These are phyloP conservation scores for Diachasma alloeum DNA, from an alignment of 1,140 invertebrate species.

Conservation along the genomic window DNA sequence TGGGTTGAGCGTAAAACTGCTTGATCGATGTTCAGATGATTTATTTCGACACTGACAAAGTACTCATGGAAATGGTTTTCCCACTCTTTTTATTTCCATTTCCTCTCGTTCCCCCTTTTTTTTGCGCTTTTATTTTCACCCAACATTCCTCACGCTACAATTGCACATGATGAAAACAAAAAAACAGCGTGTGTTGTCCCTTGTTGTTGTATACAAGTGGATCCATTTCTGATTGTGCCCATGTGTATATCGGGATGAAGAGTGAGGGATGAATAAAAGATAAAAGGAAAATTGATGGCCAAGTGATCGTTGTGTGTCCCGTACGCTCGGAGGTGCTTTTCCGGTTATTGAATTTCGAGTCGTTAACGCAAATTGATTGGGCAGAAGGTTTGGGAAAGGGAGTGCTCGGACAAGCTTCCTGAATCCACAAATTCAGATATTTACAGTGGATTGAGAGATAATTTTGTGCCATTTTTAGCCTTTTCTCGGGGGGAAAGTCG, in stretches of 20 bases:
- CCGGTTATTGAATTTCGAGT: too few species aligned
- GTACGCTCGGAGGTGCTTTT: too few species aligned
- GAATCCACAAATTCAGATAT: too few species aligned
- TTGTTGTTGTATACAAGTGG: background rate
- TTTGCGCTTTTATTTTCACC: background rate
- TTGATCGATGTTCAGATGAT: slow-evolving; percentile 25
- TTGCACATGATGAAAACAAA: background rate
- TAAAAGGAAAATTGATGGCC: too few species aligned
- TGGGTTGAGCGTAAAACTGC: background rate
- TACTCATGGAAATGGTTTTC: slow-evolving; percentile 37
- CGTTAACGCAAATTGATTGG: too few species aligned
- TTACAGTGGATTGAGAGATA: too few species aligned
- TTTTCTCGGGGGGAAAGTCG: too few species aligned
- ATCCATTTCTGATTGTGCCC: background rate
- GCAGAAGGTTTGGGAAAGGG: too few species aligned
- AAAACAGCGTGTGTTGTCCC: slow-evolving; percentile 5
- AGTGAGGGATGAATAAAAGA: background rate
- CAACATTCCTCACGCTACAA: background rate
- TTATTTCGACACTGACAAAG: slow-evolving; percentile 44
- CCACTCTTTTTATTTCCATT: slow-evolving; percentile 25
- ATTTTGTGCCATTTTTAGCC: too few species aligned
- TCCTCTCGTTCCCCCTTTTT: slow-evolving; percentile 18
- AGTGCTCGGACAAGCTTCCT: too few species aligned
- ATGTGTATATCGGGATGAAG: too few species aligned
- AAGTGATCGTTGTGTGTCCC: too few species aligned